A percentile compares a stretch with the other conserved stretches of the same genome.
These are phyloP conservation scores for Enteromius unitaeniatus DNA, from an alignment of 2,797 vertebrate genomes.

Conservation along the genomic window DNA sequence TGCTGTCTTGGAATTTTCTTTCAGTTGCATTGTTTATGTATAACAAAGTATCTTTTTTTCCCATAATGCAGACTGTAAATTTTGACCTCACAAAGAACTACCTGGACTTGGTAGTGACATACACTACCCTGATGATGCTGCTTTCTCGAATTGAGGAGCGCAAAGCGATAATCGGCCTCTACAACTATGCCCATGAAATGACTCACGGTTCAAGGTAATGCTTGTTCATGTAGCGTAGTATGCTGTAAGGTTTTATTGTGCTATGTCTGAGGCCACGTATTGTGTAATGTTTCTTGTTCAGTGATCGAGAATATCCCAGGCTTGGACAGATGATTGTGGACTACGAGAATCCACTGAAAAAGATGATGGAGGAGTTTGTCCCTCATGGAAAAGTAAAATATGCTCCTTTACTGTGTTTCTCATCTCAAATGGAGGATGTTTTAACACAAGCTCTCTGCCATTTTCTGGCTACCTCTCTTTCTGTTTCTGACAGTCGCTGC, in stretches of 20 bases:
- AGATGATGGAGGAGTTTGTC: slow-evolving; percentile 99
- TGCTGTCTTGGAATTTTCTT: background rate
- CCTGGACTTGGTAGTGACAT: slow-evolving; percentile 96
- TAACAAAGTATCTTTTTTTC: slow-evolving; percentile 12
- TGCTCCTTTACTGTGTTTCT: background rate
- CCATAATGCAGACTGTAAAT: slow-evolving; percentile 88
- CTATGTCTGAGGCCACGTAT: background rate
- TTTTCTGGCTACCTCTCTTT: background rate
- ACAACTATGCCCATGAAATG: slow-evolving; percentile 99
- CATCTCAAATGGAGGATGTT: background rate
- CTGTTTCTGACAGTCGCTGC: slow-evolving; percentile 84
- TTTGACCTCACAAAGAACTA: slow-evolving; percentile 99
- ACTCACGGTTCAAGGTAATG: slow-evolving; percentile 94
- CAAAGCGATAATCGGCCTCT: slow-evolving; percentile 96
- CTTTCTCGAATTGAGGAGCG: slow-evolving; percentile 97
- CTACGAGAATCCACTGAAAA: slow-evolving; percentile 98
- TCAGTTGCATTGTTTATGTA: background rate
- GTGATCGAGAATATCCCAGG: slow-evolving; percentile 96
- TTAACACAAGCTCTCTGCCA: background rate
- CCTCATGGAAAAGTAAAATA: slow-evolving; percentile 93
- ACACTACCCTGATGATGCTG: slow-evolving; percentile 97
- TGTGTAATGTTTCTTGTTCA: slow-evolving; percentile 60
- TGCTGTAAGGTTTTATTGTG: background rate
- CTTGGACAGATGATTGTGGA: slow-evolving; percentile 99
- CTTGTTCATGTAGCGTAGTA: background rate